Evolutionary conservation across 1,140 invertebrate species (phyloP).

Genomic region (Drosophila burlai): DNA sequence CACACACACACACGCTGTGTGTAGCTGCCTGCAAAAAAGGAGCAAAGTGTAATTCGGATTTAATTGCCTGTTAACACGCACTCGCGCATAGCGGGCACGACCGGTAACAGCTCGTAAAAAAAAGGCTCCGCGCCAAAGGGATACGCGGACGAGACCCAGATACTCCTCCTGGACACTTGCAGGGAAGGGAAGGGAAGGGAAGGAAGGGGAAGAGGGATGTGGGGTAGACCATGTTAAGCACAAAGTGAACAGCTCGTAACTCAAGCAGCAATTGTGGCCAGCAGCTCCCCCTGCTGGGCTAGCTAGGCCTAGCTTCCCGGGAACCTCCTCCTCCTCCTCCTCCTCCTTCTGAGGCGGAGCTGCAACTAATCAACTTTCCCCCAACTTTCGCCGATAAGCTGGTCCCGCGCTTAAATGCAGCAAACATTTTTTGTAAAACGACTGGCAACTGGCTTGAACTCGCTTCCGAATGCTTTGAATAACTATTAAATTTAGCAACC

Average conservation of each 20-base stretch:
- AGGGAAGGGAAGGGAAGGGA: background rate
- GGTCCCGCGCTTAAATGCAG: constrained; percentile 25
- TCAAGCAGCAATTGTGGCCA: constrained; percentile 62
- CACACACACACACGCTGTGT: background rate
- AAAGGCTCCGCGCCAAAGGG: constrained; percentile 33
- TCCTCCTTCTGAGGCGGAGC: background rate
- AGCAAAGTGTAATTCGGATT: constrained; percentile 82
- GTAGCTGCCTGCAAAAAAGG: constrained; percentile 59
- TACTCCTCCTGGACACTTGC: background rate
- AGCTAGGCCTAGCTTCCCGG: background rate
- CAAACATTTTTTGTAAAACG: constrained; percentile 10
- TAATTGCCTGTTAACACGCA: constrained; percentile 83
- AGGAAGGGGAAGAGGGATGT: background rate
- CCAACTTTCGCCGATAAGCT: constrained; percentile 43
- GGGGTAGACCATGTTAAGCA: constrained; percentile 58
- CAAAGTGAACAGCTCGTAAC: constrained; percentile 79
- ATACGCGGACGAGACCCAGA: constrained; percentile 10
- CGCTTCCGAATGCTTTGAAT: constrained; percentile 35
- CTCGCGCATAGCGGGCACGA: constrained; percentile 71
- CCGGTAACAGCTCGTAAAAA: constrained; percentile 79
- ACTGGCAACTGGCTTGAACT: too few relatives aligned
- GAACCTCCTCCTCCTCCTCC: too few relatives aligned
- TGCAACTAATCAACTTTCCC: constrained; percentile 38
- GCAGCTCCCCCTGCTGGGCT: background rate
- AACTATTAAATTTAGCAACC: constrained; percentile 44